Percentiles rank a stretch among this genome's conserved stretches.
Conservation (phyloP, 2,113 vertebrate genomes). For the Stigmatopora nigra region DNA sequence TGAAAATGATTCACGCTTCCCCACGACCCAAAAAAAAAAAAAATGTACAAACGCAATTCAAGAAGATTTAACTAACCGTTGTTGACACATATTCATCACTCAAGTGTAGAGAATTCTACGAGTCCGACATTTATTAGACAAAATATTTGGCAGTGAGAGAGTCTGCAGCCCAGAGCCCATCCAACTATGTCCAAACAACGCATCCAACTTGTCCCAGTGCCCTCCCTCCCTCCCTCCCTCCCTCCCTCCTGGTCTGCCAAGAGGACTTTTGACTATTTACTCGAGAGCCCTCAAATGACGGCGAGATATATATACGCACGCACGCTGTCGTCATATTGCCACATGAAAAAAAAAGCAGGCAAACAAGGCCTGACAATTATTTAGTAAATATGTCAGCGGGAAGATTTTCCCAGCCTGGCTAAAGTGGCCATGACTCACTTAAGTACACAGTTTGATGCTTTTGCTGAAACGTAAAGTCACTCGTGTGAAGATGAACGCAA, state of each 20-base stretch:
- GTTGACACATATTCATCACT: background rate
- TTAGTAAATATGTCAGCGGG: conserved; percentile 6
- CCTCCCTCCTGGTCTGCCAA: conserved; percentile 28
- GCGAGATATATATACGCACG: conserved; percentile 15
- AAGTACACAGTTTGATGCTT: background rate
- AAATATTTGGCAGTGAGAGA: background rate
- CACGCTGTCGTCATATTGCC: conserved; percentile 10
- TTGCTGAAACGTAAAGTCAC: conserved; percentile 28
- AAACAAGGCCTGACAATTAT: conserved; percentile 19
- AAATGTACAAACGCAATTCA: background rate
- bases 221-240: too few relatives aligned
- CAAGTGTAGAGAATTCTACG: background rate
- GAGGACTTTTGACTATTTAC: conserved; percentile 25
- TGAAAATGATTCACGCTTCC: background rate
- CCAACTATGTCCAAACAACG: background rate
- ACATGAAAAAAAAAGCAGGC: conserved; percentile 24
- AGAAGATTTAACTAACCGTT: background rate
- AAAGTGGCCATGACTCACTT: background rate
- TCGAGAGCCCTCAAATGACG: conserved; percentile 20
- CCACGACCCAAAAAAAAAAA: background rate
- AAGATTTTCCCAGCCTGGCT: background rate
- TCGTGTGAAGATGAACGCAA: background rate
- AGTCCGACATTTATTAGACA: background rate
- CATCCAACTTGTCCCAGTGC: background rate
- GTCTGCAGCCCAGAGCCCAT: background rate